Evolutionary conservation across 2,797 vertebrate genomes (phyloP), one percentile per base, ranked within the genome.

Genomic region (Geotrypetes seraphini): DNA sequence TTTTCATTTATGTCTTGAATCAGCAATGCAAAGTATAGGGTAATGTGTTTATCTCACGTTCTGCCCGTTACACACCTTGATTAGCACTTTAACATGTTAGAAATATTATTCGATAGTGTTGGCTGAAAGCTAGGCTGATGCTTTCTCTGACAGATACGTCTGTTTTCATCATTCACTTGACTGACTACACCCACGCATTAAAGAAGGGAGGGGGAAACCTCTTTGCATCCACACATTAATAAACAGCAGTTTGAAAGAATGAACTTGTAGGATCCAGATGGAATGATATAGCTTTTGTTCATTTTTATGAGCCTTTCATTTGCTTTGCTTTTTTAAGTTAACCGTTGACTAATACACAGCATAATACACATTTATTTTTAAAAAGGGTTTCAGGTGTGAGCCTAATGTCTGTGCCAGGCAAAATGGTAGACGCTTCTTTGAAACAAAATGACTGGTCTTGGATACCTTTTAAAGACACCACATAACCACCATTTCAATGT

Each of bases 191-290:
- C 63, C 57, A 70, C 63, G 28, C 20, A 10, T 50, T 50, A 22
- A 25, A 21, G 69, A 25, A 21, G 69, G 72, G 46, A 54, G 60
- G 21, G 69, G 72, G 46, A 54, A 60, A 53, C 32, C 28, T 57
- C 53, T 66, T 64, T 63, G 63, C 47, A 51, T 66, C 15, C 40
- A 45, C 33, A 33, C 52, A 66, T 66, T 68, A 62, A 73, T 61
- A 74, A 75, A 72, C 48, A 72, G 41, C 44, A 50, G 57, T 63
- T 61, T 66, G 38, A 59, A 73, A 46, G 71, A 68, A 59, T 53
- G 65, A 49, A 34, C 36, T 36, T 28, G 13, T 39, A 53, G 44
- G 41, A 47, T 40, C 21, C 26, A n/a, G n/a, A 55, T 27, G 1
- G 0, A 40, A 32, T 36, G 10, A 33, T 49, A 25, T 2, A 38